Conservation (phyloP, 2,113 vertebrate species). For the Sclerurus mexicanus region DNA sequence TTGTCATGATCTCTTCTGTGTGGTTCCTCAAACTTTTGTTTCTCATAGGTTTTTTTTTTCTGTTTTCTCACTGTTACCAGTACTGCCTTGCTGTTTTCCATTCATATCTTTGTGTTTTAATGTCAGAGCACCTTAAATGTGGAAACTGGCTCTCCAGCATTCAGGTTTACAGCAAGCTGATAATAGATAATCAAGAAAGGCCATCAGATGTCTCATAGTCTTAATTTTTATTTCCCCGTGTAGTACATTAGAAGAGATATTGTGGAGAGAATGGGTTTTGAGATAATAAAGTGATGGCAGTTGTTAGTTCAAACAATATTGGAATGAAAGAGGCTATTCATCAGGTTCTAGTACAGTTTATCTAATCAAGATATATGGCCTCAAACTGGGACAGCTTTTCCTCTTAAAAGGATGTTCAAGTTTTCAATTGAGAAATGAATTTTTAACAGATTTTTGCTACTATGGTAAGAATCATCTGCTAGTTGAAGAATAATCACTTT, state of each 20-base stretch:
- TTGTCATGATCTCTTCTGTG: not conserved
- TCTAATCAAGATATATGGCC: not conserved
- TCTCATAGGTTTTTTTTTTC: not conserved
- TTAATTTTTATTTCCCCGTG: not conserved
- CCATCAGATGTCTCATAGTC: not conserved
- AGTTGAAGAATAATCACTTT: not conserved
- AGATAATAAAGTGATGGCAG: not conserved
- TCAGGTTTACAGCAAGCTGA: not conserved
- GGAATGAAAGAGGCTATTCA: not conserved
- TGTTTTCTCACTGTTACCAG: not conserved
- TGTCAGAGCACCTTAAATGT: not conserved
- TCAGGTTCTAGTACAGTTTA: not conserved
- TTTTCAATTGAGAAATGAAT: not conserved
- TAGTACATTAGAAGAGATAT: not conserved
- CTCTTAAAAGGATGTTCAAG: not conserved
- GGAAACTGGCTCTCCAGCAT: not conserved
- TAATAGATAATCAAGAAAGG: not conserved
- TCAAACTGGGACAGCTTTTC: not conserved
- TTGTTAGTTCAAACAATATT: not conserved
- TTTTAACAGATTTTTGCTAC: conserved; percentile 23
- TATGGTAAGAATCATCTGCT: not conserved
- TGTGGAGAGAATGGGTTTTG: not conserved
- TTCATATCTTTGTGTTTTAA: not conserved
- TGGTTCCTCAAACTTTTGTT: not conserved
- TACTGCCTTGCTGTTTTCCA: not conserved